Conservation (phyloP, 2,797 vertebrate species). For the Chanos chanos region DNA sequence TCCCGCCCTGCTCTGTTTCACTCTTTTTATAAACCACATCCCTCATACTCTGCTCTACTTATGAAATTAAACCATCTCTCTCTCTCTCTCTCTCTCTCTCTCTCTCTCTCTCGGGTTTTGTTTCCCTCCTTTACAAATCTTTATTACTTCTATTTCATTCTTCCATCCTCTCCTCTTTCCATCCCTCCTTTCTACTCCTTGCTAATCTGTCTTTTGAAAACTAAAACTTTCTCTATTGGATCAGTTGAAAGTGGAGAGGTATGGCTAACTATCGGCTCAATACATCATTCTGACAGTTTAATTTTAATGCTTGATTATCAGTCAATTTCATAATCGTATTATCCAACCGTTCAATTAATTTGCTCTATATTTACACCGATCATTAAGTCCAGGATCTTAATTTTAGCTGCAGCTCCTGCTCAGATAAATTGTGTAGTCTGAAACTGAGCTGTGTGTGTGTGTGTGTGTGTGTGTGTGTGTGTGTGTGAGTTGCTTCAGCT, state of each 20-base stretch:
- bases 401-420: constrained; percentile 55
- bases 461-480: background rate
- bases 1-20: constrained; percentile 43
- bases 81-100: background rate
- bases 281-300: constrained; percentile 78
- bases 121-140: background rate
- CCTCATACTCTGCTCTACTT: constrained; percentile 33
- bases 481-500: background rate
- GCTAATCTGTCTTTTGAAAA: background rate
- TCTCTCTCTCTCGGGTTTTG: background rate
- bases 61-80: constrained; percentile 19
- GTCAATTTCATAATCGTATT: constrained; percentile 76
- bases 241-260: constrained; percentile 46
- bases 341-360: constrained; percentile 75
- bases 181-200: constrained; percentile 35
- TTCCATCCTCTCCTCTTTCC: background rate
- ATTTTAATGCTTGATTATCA: constrained; percentile 75
- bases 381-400: constrained; percentile 57
- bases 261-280: constrained; percentile 57
- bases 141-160: background rate
- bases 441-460: constrained; percentile 8
- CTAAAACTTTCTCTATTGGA: constrained; percentile 37
- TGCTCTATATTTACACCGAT: constrained; percentile 77
- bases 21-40: constrained; percentile 46
- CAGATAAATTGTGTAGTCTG: constrained; percentile 56